Conservation (phyloP, 2,113 vertebrate species). For the Psammodynastes pulverulentus region DNA sequence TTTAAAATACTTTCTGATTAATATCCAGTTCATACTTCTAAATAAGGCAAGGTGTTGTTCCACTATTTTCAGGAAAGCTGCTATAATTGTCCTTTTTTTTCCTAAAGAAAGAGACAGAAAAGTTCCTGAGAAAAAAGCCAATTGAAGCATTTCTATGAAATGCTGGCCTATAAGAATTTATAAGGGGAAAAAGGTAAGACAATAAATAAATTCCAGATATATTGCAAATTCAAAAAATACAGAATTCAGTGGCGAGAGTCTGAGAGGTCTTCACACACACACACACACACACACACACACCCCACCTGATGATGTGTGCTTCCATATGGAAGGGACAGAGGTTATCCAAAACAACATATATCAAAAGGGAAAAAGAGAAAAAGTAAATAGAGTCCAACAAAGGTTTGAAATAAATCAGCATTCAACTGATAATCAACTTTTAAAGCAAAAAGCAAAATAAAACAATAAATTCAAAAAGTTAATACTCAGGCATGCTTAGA, state of each 20-base stretch:
- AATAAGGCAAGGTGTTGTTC: not conserved
- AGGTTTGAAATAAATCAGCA: not conserved
- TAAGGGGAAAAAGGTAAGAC: not conserved
- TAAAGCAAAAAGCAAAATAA: not conserved
- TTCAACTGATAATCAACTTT: not conserved
- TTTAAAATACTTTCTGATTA: not conserved
- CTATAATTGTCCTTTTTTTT: not conserved
- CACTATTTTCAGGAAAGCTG: not conserved
- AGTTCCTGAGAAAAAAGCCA: not conserved
- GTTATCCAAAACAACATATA: not conserved
- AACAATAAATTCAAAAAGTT: not conserved
- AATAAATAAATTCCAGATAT: not conserved
- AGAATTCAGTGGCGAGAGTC: not conserved
- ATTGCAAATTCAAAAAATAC: not conserved
- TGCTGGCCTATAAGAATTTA: not conserved
- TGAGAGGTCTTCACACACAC: not conserved
- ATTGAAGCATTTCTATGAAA: not conserved
- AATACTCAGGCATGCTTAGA: not conserved
- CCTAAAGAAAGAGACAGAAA: not conserved
- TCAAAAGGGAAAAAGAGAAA: not conserved
- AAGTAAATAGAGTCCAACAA: not conserved
- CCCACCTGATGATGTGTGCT: not conserved
- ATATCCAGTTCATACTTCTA: not conserved
- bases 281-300: too few species aligned
- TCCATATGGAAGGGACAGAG: not conserved